Base-by-base conservation (phyloP, 2,888 invertebrate species). In the Amphimallon solstitiale region DNA sequence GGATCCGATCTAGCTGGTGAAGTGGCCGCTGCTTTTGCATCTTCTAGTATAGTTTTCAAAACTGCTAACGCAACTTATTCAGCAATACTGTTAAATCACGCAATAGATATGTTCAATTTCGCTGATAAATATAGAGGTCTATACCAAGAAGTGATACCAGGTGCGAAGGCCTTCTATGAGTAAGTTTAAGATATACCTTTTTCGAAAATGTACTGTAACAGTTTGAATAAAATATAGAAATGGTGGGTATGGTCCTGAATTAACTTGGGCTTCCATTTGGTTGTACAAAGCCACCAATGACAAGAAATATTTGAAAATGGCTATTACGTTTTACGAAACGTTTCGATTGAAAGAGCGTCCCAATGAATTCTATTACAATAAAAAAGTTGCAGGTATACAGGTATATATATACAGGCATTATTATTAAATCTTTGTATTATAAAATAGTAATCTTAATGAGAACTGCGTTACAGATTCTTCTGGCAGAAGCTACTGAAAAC, bases 1-100 rank as follows among this genome's bases (percentile, higher is more conserved):
- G 87, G 87, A 29, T 86, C 87, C 1, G 88, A 89, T 74, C 75
- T 88, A 12, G 87, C 88, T 1, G 87, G 85, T 0, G 88, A 88
- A 75, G 85, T 86, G 0, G 85, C 88, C 0, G 87, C 87, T 0
- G 86, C 87, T 2, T 78, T 88, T 54, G 86, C 88, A 0, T 85
- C 86, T 0, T 82, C 85, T 1, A 85, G 85, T 62, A 75, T 87
- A 10, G 82, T 85, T 0, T 88, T 87, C 67, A 80, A 78, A 9
- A 76, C 78, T 38, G 73, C 80, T 10, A 80, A 86, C 67, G 70
- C 77, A 1, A 76, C 74, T 0, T 87, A 86, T 72, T 81, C 86
- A 0, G 75, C 76, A 10, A 67, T 76, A 38, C 81, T 84, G 46
- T 72, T 86, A 14, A 74, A 73, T n/a, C 86, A 86, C 73, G 83